Evolutionary conservation across 2,113 vertebrate genomes (phyloP), one percentile per base, ranked within the genome.

Genomic region (Hirundichthys speculiger): DNA sequence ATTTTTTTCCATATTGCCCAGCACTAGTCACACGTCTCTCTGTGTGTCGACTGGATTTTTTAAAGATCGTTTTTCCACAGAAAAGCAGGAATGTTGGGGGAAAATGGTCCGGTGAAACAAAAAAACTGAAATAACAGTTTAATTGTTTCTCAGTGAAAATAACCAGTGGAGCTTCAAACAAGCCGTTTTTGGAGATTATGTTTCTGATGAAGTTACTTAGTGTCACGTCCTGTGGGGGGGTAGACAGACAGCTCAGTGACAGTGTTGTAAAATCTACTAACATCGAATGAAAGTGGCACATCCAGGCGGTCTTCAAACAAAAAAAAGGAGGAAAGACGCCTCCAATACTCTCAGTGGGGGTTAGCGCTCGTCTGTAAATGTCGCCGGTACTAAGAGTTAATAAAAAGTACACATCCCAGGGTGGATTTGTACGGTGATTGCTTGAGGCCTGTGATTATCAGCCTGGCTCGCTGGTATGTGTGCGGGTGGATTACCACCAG

Each of bases 371-470:
- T 25, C 38, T 22, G 22, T 6, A 39, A 13, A 22, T 49, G 19
- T 40, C n/a, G 19, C 13, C 0, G 8, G n/a, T 40, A 24, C 50
- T n/a, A 24, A 1, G 3, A 12, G 25, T 3, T 38, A 14, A 57
- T 38, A 21, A 21, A 48, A 2, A 21, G 27, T 13, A 12, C 22
- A 7, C 24, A 13, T 46, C 3, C 8, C 2, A 42, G 12, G 25
- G 43, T 34, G 18, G 22, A 60, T 10, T 4, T 14, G 46, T 18
- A 16, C n/a, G 0, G 8, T 25, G 50, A 20, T 34, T 5, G 63
- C 27, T 25, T 13, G 19, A 11, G 52, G 0, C 8, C 25, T 1
- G 4, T 14, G 4, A 4, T 16, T 0, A 13, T 27, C 20, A 24
- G 0, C 3, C 14, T 20, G 1, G n/a, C 20, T 34, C 30, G 24